Evolutionary conservation across 2,888 invertebrate genomes (phyloP).

Genomic region (Leptopilina drosophilae): DNA sequence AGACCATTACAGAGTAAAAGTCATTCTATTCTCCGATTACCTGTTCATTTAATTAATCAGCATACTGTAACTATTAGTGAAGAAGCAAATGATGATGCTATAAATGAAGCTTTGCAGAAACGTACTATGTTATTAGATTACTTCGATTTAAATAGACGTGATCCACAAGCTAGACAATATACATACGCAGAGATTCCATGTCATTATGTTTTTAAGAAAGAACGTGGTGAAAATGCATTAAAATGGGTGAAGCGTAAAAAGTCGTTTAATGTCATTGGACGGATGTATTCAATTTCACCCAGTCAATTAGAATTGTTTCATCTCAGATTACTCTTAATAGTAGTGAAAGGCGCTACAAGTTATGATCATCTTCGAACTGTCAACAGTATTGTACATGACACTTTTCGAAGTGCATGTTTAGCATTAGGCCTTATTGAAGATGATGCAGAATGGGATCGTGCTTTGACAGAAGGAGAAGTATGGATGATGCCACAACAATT

Average conservation of each 20-base stretch:
- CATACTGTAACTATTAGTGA: constrained; percentile 36
- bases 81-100: background rate
- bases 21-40: constrained; percentile 47
- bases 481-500: too few relatives aligned
- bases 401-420: constrained; percentile 39
- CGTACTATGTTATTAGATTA: background rate
- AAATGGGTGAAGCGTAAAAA: too few relatives aligned
- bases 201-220: too few relatives aligned
- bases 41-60: constrained; percentile 46
- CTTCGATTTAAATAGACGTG: constrained; percentile 45
- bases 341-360: too few relatives aligned
- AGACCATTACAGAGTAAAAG: constrained; percentile 51
- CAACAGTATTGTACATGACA: constrained; percentile 48
- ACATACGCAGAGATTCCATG: too few relatives aligned
- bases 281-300: too few relatives aligned
- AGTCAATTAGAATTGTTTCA: too few relatives aligned
- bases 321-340: too few relatives aligned
- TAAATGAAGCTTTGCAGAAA: background rate
- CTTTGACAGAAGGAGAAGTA: too few relatives aligned
- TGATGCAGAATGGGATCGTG: background rate
- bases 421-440: constrained; percentile 6
- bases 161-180: constrained; percentile 31
- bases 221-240: too few relatives aligned
- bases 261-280: too few relatives aligned
- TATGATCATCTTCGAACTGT: too few relatives aligned